Conservation (phyloP, 2,797 vertebrate species). For the Furcifer pardalis region DNA sequence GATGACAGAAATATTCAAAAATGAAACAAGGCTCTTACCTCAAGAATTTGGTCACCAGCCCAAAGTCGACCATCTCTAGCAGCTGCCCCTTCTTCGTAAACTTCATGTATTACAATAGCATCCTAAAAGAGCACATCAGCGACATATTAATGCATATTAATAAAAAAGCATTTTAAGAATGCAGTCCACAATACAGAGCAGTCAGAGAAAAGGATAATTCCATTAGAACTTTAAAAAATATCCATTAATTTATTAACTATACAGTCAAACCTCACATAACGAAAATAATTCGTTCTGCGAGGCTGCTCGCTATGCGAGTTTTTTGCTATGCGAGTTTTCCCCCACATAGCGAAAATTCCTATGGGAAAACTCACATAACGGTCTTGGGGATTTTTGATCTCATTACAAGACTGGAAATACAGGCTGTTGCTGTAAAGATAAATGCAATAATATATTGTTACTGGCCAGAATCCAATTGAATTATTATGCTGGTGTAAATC, state of each 20-base stretch:
- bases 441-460: constrained; percentile 64
- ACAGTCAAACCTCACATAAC: too few species aligned
- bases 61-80: constrained; percentile 93
- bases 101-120: constrained; percentile 96
- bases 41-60: constrained; percentile 94
- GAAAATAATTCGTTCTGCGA: too few species aligned
- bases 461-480: too few species aligned
- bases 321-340: too few species aligned
- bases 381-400: too few species aligned
- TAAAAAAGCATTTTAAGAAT: not conserved
- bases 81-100: constrained; percentile 95
- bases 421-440: constrained; percentile 71
- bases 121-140: constrained; percentile 77
- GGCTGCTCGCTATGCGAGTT: too few species aligned
- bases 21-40: constrained; percentile 74
- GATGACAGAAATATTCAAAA: not conserved
- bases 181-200: not conserved
- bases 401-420: too few species aligned
- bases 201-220: not conserved
- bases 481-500: too few species aligned
- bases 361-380: too few species aligned
- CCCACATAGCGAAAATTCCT: too few species aligned
- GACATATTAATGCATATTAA: constrained; percentile 17
- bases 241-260: not conserved
- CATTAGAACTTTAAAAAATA: not conserved